A percentile compares a stretch with the other conserved stretches of the same genome.
Conservation (phyloP, 2,113 vertebrate genomes). For the Stomatorhinus ivindoensis region DNA sequence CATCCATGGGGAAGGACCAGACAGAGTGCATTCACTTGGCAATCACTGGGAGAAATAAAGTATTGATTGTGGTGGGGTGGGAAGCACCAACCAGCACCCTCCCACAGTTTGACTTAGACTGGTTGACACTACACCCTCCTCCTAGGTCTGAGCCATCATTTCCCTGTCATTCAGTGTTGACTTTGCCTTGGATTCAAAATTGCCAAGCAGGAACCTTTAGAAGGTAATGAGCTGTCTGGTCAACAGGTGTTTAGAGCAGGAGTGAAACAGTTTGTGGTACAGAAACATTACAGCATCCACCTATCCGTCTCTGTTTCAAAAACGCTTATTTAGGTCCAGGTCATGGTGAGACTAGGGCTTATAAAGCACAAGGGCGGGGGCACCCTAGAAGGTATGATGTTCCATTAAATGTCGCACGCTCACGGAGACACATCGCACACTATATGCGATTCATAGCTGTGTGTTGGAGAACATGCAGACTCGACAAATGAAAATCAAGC, state of each 20-base stretch:
- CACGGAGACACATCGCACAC: background rate
- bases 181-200: background rate
- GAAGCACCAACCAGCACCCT: background rate
- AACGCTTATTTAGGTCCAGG: background rate
- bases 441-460: background rate
- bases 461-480: background rate
- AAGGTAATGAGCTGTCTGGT: background rate
- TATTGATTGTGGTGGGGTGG: conserved; percentile 39
- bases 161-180: background rate
- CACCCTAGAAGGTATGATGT: background rate
- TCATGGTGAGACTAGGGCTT: background rate
- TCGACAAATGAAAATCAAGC: background rate
- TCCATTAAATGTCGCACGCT: background rate
- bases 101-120: background rate
- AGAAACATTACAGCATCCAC: background rate
- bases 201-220: background rate
- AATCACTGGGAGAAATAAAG: conserved; percentile 31
- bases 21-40: conserved; percentile 26
- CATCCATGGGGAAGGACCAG: background rate
- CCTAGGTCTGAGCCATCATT: background rate
- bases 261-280: background rate
- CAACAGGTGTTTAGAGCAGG: background rate
- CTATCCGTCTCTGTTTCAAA: background rate
- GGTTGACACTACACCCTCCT: background rate
- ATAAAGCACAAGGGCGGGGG: background rate